Evolutionary conservation across 2,113 vertebrate genomes (phyloP), one percentile per base, ranked within the genome.

Genomic region (Paraplagusia blochii): DNA sequence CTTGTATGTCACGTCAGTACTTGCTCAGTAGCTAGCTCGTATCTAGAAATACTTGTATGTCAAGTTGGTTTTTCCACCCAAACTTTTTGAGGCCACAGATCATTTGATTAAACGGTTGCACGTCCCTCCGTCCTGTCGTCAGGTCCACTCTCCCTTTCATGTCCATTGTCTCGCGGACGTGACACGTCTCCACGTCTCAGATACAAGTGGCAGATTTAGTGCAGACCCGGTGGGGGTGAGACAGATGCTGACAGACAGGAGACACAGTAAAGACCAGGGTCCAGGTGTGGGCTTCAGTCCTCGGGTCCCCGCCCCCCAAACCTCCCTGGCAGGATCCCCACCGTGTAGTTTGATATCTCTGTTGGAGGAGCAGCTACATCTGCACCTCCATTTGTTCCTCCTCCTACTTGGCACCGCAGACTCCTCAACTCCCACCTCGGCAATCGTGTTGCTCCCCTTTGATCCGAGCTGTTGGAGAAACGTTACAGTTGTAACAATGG

Each of bases 401-500:
- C 44, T 53, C 57, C 17, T 45, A 22, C 12, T 7, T 34, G 47
- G 49, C 61, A 58, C 61, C 40, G 54, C 38, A 51, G 22, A 40
- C 39, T 39, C 62, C 61, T 51, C 72, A 53, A 54, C 59, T 42
- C 52, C 62, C 66, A 80, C 58, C 69, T 18, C 44, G 48, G 69
- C 74, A 56, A 69, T 76, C 70, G 70, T 47, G 62, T 36, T 38
- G 43, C 49, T 12, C 17, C 15, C 49, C 83, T 89, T 83, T 85
- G 86, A 89, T 88, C 82, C 64, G 68, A 18, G 67, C 71, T 64
- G 50, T 58, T 51, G 66, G 78, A 66, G 80, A 48, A 75, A 59
- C 78, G 63, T 76, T 77, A 73, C 71, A 72, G 59, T 15, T 40
- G 9, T 39, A 67, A 87, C 85, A 88, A 88, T 69, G 61, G 82